Evolutionary conservation across 2,888 invertebrate genomes (phyloP).

Genomic region (Nephrotoma flavescens): DNA sequence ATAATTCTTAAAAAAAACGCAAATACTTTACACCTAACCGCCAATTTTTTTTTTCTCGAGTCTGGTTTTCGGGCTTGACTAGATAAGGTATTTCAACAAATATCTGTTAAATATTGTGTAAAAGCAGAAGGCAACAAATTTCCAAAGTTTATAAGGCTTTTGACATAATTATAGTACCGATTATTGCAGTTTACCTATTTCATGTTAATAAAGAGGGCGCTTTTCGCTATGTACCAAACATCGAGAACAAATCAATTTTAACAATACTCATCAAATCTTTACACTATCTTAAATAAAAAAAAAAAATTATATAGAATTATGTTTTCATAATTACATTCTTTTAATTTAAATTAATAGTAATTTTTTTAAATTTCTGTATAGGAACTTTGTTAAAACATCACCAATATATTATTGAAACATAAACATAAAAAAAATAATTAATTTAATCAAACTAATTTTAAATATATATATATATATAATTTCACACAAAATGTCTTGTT

Average conservation of each 20-base stretch:
- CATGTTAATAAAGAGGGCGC: background rate
- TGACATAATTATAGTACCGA: background rate
- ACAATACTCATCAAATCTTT: background rate
- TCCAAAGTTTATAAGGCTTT: background rate
- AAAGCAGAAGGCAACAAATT: background rate
- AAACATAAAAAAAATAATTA: background rate
- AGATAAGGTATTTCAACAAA: background rate
- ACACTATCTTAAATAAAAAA: background rate
- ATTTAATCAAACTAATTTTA: background rate
- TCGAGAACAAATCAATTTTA: background rate
- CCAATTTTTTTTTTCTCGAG: background rate
- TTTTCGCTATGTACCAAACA: background rate
- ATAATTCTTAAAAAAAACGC: background rate
- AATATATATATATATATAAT: background rate
- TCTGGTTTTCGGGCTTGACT: background rate
- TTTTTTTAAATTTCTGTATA: slow-evolving; percentile 12
- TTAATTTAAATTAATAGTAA: slow-evolving; percentile 5
- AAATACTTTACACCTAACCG: background rate
- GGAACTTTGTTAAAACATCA: slow-evolving; percentile 19
- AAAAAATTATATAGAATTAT: background rate
- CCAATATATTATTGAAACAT: slow-evolving; percentile 9
- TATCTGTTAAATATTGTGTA: background rate
- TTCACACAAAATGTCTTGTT: background rate
- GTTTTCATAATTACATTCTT: background rate
- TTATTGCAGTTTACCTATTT: background rate